These are phyloP conservation scores for Halcyon leucocephala DNA, from an alignment of 2,797 vertebrate species.

Conservation along the genomic window DNA sequence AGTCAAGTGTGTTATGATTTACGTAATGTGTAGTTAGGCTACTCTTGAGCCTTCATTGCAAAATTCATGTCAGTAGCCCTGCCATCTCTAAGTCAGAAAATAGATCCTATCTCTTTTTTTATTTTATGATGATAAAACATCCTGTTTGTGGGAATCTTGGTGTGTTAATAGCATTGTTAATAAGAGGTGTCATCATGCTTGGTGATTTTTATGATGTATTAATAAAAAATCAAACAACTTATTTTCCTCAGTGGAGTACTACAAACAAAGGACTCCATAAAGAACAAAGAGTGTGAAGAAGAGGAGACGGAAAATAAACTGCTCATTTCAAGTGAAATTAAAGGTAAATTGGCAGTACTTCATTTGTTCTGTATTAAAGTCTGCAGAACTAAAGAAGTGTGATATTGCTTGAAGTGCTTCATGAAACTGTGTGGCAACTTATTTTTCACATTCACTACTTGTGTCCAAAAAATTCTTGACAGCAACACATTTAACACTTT, in stretches of 20 bases:
- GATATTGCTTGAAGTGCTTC: neutral
- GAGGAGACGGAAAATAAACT: conserved; percentile 78
- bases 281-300: conserved; percentile 73
- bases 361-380: neutral
- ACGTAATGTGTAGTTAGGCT: neutral
- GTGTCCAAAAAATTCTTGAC: neutral
- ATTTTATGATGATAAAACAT: neutral
- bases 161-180: neutral
- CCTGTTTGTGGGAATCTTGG: neutral
- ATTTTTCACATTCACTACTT: neutral
- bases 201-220: conserved; percentile 11
- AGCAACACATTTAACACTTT: neutral
- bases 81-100: neutral
- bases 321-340: conserved; percentile 77
- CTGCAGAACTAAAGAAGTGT: neutral
- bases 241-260: conserved; percentile 78
- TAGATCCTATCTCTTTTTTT: neutral
- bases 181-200: neutral
- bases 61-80: neutral
- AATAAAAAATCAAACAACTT: conserved; percentile 43
- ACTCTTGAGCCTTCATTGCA: neutral
- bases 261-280: conserved; percentile 73
- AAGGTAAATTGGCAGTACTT: conserved; percentile 76
- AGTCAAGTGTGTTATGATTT: neutral
- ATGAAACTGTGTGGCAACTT: neutral